Evolutionary conservation across 2,113 vertebrate genomes (phyloP).

Genomic region (Diphyllodes magnificus): DNA sequence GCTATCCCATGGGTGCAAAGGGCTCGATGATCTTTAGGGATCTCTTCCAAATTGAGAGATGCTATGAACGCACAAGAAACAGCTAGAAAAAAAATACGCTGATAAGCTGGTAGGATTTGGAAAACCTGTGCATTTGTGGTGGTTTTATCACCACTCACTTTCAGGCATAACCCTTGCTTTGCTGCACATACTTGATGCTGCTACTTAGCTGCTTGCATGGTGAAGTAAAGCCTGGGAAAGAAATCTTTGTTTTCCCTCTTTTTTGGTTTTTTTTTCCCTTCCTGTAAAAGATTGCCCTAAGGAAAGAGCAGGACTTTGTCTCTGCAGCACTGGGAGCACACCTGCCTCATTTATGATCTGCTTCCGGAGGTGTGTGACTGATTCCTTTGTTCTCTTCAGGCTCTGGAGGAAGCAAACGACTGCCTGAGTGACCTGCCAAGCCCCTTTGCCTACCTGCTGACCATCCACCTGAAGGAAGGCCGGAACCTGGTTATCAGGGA

Average conservation of each 20-base stretch:
- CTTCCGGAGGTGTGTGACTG: not conserved
- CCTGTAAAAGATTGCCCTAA: not conserved
- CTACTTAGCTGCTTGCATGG: not conserved
- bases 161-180: not conserved
- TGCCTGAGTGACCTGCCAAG: constrained; percentile 59
- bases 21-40: not conserved
- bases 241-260: accelerated
- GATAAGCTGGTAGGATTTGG: not conserved
- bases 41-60: not conserved
- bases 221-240: not conserved
- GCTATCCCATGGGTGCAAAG: not conserved
- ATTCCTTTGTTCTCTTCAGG: constrained; percentile 41
- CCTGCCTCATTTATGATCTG: not conserved
- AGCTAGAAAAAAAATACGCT: not conserved
- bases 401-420: constrained; percentile 50
- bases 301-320: not conserved
- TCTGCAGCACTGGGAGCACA: not conserved
- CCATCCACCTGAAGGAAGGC: constrained; percentile 87
- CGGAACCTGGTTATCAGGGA: constrained; percentile 85
- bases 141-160: not conserved
- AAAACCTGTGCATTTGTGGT: not conserved
- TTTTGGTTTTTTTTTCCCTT: not conserved
- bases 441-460: constrained; percentile 83
- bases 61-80: not conserved
- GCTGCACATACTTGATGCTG: not conserved